phyloP scores from a whole-genome alignment of 1,140 invertebrate genomes.

The Aricia agestis region DNA sequence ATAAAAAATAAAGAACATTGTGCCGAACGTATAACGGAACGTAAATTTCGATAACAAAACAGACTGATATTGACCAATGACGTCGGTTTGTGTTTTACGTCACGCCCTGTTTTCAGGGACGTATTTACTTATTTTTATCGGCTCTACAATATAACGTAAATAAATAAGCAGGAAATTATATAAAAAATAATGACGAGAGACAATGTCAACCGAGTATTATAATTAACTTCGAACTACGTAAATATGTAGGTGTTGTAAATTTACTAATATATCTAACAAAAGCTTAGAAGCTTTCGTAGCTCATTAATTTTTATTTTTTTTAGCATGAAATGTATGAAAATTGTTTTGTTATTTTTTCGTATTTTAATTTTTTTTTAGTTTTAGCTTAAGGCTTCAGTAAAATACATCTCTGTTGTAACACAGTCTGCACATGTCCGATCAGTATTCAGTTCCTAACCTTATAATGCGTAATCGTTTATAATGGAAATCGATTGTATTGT shows the following conservation, averaged over 20 bases:
- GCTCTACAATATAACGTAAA: conserved; percentile 48
- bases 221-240: conserved; percentile 15
- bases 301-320: conserved; percentile 16
- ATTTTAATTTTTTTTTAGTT: not conserved
- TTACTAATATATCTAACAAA: not conserved
- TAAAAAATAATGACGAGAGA: conserved; percentile 42
- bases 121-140: conserved; percentile 61
- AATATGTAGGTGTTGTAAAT: not conserved
- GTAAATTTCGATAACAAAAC: conserved; percentile 39
- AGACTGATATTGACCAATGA: conserved; percentile 53
- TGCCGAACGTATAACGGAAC: conserved; percentile 44
- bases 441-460: conserved; percentile 47
- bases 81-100: conserved; percentile 58
- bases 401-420: conserved; percentile 49
- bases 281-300: not conserved
- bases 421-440: conserved; percentile 59
- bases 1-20: not conserved
- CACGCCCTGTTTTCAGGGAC: conserved; percentile 68
- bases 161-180: conserved; percentile 45
- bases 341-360: not conserved
- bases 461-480: conserved; percentile 40
- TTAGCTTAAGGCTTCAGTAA: conserved; percentile 3
- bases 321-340: not conserved
- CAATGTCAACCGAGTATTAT: conserved; percentile 33
- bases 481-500: conserved; percentile 58